Conservation (phyloP, 2,797 vertebrate genomes). For the Silurus aristotelis region DNA sequence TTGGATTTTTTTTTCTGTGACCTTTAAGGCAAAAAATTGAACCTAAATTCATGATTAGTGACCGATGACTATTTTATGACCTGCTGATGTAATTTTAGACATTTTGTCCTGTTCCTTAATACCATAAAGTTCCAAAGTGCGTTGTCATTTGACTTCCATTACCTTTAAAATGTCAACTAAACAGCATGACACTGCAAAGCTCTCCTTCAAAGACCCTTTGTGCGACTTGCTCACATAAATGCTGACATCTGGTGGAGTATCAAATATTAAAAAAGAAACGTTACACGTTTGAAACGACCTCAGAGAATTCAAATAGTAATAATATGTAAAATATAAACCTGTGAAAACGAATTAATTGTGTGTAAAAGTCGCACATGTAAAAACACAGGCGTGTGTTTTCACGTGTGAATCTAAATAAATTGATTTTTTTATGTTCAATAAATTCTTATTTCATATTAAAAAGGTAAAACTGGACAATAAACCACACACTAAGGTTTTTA, state of each 20-base stretch:
- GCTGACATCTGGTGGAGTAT: slow-evolving; percentile 71
- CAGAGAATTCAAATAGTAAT: background rate
- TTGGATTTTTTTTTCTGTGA: background rate
- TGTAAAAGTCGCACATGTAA: background rate
- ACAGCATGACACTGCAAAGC: slow-evolving; percentile 14
- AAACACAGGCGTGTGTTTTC: background rate
- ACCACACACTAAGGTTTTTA: background rate
- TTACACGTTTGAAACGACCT: background rate
- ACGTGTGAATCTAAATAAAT: background rate
- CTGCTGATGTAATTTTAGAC: background rate
- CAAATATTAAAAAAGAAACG: background rate
- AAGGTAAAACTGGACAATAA: no score
- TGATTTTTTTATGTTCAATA: no score
- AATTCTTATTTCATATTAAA: no score
- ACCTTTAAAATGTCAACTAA: background rate
- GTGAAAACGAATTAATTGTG: background rate
- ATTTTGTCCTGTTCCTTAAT: background rate
- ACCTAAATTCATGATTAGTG: background rate
- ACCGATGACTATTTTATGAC: background rate
- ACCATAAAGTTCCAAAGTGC: background rate
- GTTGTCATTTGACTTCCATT: background rate
- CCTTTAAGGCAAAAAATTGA: background rate
- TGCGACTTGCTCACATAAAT: slow-evolving; percentile 47
- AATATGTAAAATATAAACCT: background rate
- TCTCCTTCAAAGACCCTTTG: background rate